Evolutionary conservation across 2,113 vertebrate species (phyloP), one percentile per base, ranked within the genome.

Genomic region (Paralichthys olivaceus): DNA sequence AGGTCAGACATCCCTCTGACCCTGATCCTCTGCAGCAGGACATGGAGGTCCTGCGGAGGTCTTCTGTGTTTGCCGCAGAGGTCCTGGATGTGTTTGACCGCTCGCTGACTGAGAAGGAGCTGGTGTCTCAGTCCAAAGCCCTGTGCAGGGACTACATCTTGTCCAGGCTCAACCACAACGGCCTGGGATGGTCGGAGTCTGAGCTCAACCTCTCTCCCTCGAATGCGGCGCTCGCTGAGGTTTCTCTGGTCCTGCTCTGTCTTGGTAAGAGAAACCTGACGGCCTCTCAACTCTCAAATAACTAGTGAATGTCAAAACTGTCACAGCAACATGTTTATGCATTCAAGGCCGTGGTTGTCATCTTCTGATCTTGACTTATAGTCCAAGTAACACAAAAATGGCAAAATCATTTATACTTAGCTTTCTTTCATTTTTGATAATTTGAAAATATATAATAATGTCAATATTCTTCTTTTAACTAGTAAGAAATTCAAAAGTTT

Each of bases 81-180:
- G 95, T 96, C 80, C 95, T 97, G 94, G 96, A 98, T 32, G 95
- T 95, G 72, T 96, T 98, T 80, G 96, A 98, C 63, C 94, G 96
- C 25, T 96, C 96, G 64, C 91, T 96, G 88, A 96, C 94, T 0
- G 97, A 99, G 78, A 98, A 96, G 79, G 97, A 99, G 89, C 94
- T 99, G 28, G 96, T 98, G 59, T 95, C 94, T 72, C 97, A 99
- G 92, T 96, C 97, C 40, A 99, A 96, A 88, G 94, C 96, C 5
- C 91, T 99, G 40, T 98, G 97, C 87, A 94, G 95, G 49, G 96
- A 97, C 93, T 99, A 95, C 92, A 97, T 99, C 51, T 93, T 96
- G 72, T 97, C 96, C 0, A 95, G 97, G 77, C 93, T 99, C 8
- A 84, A 95, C 77, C 95, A 96, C 72, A 96, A 96, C 0, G 97